These are phyloP conservation scores for Eupithecia dodoneata DNA, from an alignment of 2,888 invertebrate genomes.

Conservation along the genomic window DNA sequence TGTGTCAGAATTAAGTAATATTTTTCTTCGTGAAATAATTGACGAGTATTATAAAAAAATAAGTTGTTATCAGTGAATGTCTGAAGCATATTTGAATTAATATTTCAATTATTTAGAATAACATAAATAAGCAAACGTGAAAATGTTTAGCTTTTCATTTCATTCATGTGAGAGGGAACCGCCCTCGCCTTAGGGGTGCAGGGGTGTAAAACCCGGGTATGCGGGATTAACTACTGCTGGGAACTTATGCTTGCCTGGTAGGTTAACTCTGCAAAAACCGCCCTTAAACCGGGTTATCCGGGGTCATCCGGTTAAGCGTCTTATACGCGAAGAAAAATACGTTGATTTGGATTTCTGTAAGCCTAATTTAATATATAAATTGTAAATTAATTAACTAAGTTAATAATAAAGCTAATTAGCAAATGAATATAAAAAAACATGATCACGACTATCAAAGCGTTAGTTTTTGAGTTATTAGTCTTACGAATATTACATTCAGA, in stretches of 20 bases:
- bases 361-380: not conserved
- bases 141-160: conserved; percentile 2
- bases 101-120: not conserved
- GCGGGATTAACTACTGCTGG: conserved; percentile 63
- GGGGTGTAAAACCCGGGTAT: conserved; percentile 35
- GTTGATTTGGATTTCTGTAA: not conserved
- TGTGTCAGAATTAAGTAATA: not conserved
- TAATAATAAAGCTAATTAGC: too few species aligned
- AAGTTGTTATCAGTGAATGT: not conserved
- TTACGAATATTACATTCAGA: not conserved
- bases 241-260: conserved; percentile 70
- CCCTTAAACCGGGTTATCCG: conserved; percentile 72
- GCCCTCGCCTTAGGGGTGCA: conserved; percentile 33
- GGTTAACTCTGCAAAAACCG: conserved; percentile 74
- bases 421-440: not conserved
- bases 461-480: not conserved
- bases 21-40: not conserved
- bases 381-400: too few species aligned
- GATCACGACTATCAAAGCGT: not conserved
- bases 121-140: not conserved
- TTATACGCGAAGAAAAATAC: not conserved
- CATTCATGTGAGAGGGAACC: not conserved
- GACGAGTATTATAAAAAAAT: too few species aligned
- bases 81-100: not conserved
- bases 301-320: conserved; percentile 44